These are phyloP conservation scores for Cuniculus paca DNA, from an alignment of 2,797 vertebrate species.

Conservation along the genomic window DNA sequence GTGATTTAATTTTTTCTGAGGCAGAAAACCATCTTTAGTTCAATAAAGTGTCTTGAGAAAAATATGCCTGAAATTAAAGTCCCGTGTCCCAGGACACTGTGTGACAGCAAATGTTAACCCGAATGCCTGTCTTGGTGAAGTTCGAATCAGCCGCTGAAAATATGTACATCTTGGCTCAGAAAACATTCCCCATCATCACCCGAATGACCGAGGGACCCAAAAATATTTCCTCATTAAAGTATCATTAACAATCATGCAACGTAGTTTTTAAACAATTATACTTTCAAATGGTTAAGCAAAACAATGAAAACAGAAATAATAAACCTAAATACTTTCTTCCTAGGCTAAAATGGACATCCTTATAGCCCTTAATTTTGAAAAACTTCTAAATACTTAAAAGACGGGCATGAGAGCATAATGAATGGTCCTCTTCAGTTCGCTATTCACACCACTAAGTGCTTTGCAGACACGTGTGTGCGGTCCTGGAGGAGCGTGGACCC, in stretches of 20 bases:
- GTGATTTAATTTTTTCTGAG: slow-evolving; percentile 54
- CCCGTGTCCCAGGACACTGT: background rate
- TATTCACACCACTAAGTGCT: background rate
- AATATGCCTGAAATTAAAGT: slow-evolving; percentile 38
- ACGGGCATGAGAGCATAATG: background rate
- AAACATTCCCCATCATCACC: background rate
- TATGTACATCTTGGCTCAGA: slow-evolving; percentile 58
- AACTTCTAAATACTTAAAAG: background rate
- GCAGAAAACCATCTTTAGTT: slow-evolving; percentile 37
- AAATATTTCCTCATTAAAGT: slow-evolving; percentile 21
- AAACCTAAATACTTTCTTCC: background rate
- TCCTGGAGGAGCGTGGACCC: background rate
- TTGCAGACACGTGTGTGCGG: background rate
- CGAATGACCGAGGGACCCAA: slow-evolving; percentile 24
- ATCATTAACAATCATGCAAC: background rate
- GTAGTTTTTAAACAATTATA: slow-evolving; percentile 47
- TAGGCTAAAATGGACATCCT: background rate
- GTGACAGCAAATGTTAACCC: background rate
- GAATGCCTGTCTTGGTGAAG: background rate
- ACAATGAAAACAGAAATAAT: slow-evolving; percentile 24
- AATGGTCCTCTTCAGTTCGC: background rate
- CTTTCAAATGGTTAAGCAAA: slow-evolving; percentile 47
- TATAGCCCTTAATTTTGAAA: slow-evolving; percentile 54
- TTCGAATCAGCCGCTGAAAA: slow-evolving; percentile 22
- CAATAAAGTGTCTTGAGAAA: slow-evolving; percentile 1